These are phyloP conservation scores for Ectemnius lituratus DNA, from an alignment of 2,888 invertebrate genomes.

Conservation along the genomic window DNA sequence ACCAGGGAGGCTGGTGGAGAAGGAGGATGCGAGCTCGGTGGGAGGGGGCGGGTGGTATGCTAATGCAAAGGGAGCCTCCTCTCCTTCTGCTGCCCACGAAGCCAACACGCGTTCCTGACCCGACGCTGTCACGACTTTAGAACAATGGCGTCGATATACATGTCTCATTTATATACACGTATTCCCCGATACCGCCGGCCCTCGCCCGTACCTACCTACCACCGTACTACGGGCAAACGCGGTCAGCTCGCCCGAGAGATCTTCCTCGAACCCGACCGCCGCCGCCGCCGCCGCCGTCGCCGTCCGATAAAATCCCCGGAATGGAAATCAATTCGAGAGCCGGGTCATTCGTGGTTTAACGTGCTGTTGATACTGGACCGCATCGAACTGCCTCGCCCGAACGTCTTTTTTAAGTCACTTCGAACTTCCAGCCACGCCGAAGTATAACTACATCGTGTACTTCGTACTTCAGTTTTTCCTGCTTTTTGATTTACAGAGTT, in stretches of 20 bases:
- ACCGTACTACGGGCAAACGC: slow-evolving; percentile 29
- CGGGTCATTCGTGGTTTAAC: slow-evolving; percentile 55
- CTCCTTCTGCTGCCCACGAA: slow-evolving; percentile 40
- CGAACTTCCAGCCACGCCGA: not conserved
- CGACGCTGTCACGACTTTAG: slow-evolving; percentile 75
- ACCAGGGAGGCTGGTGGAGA: slow-evolving; percentile 11
- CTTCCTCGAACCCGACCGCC: slow-evolving; percentile 37
- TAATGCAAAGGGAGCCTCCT: slow-evolving; percentile 63
- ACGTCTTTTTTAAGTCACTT: slow-evolving; percentile 23
- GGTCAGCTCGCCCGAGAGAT: slow-evolving; percentile 29
- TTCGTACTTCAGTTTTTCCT: too few relatives aligned
- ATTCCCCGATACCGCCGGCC: slow-evolving; percentile 57
- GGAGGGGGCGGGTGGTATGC: slow-evolving; percentile 63
- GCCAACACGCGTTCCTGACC: slow-evolving; percentile 76
- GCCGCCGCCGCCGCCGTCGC: slow-evolving; percentile 3
- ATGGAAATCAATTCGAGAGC: slow-evolving; percentile 61
- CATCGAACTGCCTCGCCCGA: slow-evolving; percentile 48
- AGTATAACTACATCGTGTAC: not conserved
- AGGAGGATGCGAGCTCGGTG: slow-evolving; percentile 48
- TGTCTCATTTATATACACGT: slow-evolving; percentile 74
- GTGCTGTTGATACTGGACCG: slow-evolving; percentile 46
- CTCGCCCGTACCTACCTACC: slow-evolving; percentile 33
- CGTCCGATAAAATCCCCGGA: slow-evolving; percentile 58
- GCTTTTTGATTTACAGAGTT: too few relatives aligned
- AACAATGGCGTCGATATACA: slow-evolving; percentile 75